Evolutionary conservation across 1,140 invertebrate species (phyloP), one percentile per base, ranked within the genome.

Genomic region (Phthorimaea operculella): DNA sequence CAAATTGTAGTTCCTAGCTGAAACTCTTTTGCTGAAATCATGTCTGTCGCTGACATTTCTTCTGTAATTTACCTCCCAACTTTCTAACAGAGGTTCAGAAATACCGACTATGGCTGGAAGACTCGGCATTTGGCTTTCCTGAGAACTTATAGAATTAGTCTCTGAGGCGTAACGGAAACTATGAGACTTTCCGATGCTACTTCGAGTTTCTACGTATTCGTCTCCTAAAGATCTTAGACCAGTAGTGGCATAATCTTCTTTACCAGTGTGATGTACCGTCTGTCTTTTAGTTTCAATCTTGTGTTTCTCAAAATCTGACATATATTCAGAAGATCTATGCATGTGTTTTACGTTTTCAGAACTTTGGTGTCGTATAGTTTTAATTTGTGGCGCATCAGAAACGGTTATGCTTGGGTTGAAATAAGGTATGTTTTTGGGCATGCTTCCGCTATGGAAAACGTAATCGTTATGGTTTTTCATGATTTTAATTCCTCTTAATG

Each of bases 161-260:
- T 88, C 86, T 28, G 86, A 86, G 33, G 88, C 87, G 53, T 87
- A 86, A 58, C 90, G 87, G 65, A 91, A 91, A 69, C 90, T 91
- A 51, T 90, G 88, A 6, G 90, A 90, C 69, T 91, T 91, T 15
- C 89, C 86, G 36, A 91, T 86, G 16, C 87, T 86, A 66, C 87
- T 88, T 54, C 84, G 69, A 12, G 74, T 72, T 62, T 84, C 84
- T 1, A 75, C 60, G 17, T 71, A 83, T 60, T 87, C 85, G 16
- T 80, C 76, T 12, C 78, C 78, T 42, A 83, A 55, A 60, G 79
- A 79, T 78, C 85, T 63, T 18, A 80, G 36, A 1, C 72, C 78
- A 15, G 78, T 77, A 21, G 69, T 68, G 0, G 72, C 66, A 47
- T 76, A 81, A 28, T 82, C 79, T 36, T 80, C 78, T 63, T 77